Base-by-base conservation (phyloP, 1,140 invertebrate genomes). In the Drosophila guanche region DNA sequence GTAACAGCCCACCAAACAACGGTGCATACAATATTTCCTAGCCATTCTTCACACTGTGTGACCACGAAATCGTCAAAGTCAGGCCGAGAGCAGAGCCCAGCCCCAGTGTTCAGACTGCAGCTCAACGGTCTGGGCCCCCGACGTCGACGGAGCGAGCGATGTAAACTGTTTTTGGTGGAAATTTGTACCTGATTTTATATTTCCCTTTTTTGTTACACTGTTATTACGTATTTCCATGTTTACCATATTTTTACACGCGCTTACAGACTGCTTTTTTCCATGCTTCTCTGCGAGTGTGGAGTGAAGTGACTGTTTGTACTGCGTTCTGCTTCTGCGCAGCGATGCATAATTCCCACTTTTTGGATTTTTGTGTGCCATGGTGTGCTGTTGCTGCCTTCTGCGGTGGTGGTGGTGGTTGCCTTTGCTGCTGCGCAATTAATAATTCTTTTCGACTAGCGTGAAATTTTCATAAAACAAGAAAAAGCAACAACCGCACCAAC, bases 151-250 rank as follows among this genome's bases (percentile, higher is more conserved):
- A 73, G 59, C 65, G 58, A 67, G 67, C 77, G 83, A 61, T 63
- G 81, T 79, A 86, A 86, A 81, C 83, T 47, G 48, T 67, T 68
- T 68, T 68, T 56, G 83, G 78, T 88, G 75, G 79, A 88, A 88
- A 88, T 88, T 88, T 88, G 83, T 88, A 88, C 83, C 83, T 88
- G 84, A 88, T 84, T 84, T 79, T 88, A 76, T 88, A 69, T 78
- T 88, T 79, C 83, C 83, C 79, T 88, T 88, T 88, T 75, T 66
- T 78, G 79, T 84, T 84, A 84, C 71, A 84, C 75, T 84, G 62
- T 85, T 86, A 88, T 86, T 86, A 78, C 84, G 83, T 88, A 83
- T 86, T 86, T 75, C 85, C 83, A 83, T 86, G 83, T 86, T 86
- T 88, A 86, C 78, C 83, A 86, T 86, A 86, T 86, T 86, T 78